Percentiles rank a stretch among this genome's conserved stretches.
phyloP scores from a whole-genome alignment of 1,140 invertebrate genomes.

The Drosophila setifemur region DNA sequence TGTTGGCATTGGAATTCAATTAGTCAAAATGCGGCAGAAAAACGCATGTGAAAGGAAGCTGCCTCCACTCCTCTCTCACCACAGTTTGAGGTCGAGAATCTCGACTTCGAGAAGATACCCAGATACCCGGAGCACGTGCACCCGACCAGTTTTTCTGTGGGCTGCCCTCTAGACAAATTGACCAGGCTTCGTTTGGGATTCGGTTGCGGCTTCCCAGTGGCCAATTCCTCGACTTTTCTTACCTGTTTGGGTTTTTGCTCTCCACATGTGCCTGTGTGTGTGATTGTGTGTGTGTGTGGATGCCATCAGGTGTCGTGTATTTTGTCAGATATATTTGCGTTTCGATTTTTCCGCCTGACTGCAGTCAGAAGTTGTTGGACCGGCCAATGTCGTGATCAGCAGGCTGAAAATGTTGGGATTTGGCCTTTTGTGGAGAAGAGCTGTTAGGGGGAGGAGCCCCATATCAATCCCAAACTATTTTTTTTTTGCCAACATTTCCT shows the following conservation, averaged over 20 bases:
- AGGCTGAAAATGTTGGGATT: conserved; percentile 21
- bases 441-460: conserved; percentile 38
- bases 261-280: neutral
- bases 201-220: conserved; percentile 30
- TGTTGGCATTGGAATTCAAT: conserved; percentile 79
- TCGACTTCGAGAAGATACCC: neutral
- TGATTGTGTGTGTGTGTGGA: conserved; percentile 7
- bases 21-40: conserved; percentile 50
- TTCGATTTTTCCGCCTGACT: conserved; percentile 55
- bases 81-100: conserved; percentile 66
- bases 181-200: conserved; percentile 34
- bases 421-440: conserved; percentile 4
- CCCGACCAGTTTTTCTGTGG: conserved; percentile 59
- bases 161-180: conserved; percentile 69
- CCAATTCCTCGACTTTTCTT: conserved; percentile 14
- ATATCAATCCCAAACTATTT: conserved; percentile 14
- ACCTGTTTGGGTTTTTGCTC: conserved; percentile 28
- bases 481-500: conserved; percentile 32
- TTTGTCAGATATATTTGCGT: conserved; percentile 77
- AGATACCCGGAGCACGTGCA: conserved; percentile 44
- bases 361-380: conserved; percentile 48
- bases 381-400: conserved; percentile 40
- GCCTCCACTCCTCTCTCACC: neutral
- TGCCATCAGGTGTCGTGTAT: conserved; percentile 76
- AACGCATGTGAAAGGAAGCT: conserved; percentile 39